phyloP scores from a whole-genome alignment of 2,797 vertebrate genomes.

The Gephyroberyx darwinii region DNA sequence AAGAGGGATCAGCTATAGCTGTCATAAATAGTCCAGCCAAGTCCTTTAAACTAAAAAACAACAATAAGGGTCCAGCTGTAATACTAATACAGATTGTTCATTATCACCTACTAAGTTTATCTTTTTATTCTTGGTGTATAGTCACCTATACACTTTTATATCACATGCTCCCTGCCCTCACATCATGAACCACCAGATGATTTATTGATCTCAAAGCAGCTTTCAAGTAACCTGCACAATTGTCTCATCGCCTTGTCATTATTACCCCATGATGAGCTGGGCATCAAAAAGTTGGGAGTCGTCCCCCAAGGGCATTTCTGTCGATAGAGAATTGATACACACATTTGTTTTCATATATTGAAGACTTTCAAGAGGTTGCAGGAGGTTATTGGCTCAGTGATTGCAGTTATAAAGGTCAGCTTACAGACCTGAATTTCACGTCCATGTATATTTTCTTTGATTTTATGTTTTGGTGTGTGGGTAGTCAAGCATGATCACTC shows the following conservation, averaged over 20 bases:
- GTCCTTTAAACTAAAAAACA: constrained; percentile 47
- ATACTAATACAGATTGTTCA: constrained; percentile 55
- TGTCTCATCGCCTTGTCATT: constrained; percentile 82
- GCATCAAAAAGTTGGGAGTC: constrained; percentile 65
- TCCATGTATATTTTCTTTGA: constrained; percentile 17
- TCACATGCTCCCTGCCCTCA: constrained; percentile 62
- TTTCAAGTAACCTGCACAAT: constrained; percentile 81
- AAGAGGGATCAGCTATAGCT: constrained; percentile 54
- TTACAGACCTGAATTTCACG: constrained; percentile 44
- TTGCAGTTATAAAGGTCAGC: constrained; percentile 37
- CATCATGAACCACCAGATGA: constrained; percentile 78
- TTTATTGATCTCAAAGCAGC: constrained; percentile 82
- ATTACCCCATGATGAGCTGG: constrained; percentile 75
- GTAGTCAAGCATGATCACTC: neutral
- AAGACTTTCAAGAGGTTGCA: constrained; percentile 56
- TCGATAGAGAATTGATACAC: constrained; percentile 67
- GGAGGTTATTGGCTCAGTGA: constrained; percentile 52
- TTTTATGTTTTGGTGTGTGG: constrained; percentile 7
- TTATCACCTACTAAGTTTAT: constrained; percentile 38
- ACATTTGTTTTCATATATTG: constrained; percentile 68
- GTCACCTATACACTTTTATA: constrained; percentile 45
- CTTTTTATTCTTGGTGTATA: constrained; percentile 50
- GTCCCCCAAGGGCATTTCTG: constrained; percentile 72
- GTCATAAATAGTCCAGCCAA: constrained; percentile 50
- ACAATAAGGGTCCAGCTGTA: constrained; percentile 47